Base-by-base conservation (phyloP, 2,888 invertebrate genomes). In the Agrochola lota region DNA sequence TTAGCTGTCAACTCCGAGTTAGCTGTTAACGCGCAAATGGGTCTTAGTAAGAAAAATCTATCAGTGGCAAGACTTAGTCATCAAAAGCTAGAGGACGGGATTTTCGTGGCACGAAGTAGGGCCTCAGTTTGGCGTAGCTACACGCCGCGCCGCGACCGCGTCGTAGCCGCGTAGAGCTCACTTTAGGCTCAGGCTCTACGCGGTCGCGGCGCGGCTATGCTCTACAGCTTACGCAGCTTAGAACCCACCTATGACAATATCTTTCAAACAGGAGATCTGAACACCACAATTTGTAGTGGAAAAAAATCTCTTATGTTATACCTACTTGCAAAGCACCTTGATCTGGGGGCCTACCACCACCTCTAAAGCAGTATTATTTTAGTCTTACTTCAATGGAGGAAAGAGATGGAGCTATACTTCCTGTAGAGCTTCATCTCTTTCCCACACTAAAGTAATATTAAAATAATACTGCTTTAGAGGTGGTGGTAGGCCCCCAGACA, bases 121-220 rank as follows among this genome's bases (percentile, higher is more conserved):
- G 69, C 46, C 11, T 30, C n/a, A n/a, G 35, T 57, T 79, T 46
- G 35, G 69, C 78, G 78, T 23, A 76, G 30, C 26, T 5, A 11
- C 43, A 7, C 6, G 40, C 64, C 11, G 11, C 17, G 17, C 49
- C 17, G n/a, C n/a, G 43, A 43, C 49, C 49, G 35, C 26, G 35
- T 71, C 72, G 57, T n/a, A 69, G n/a, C 17, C 60, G 30, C 26
- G 35, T 43, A 43, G 17, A 64, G 23, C 63, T 0, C 0, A 1
- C n/a, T n/a, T n/a, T n/a, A n/a, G n/a, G n/a, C n/a, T n/a, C n/a
- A n/a, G 0, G 49, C 49, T 15, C 52, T 52, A 52, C 20, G 20
- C 52, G 52, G 52, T 52, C 20, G 20, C 17, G 17, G 49, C 49
- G 49, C 49, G 49, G 49, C 49, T 17, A 49, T 49, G 15, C 15